Conservation (phyloP, 2,797 vertebrate genomes). For the Oceanodroma leucorhoa region DNA sequence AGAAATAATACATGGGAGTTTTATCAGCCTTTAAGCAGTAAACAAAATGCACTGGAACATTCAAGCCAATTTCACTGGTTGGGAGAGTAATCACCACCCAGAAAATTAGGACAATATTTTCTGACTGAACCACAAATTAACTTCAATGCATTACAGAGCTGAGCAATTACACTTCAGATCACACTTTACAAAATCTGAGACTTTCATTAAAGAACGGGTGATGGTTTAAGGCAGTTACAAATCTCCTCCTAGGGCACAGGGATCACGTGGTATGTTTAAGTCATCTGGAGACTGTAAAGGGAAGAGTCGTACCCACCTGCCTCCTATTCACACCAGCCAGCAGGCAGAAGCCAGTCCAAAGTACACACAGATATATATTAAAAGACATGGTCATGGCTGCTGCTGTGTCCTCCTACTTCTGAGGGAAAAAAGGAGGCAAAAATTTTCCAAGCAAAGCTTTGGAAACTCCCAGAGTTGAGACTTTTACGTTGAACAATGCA, state of each 20-base stretch:
- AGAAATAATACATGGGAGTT: conserved; percentile 16
- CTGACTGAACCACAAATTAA: conserved; percentile 48
- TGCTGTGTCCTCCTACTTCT: conserved; percentile 53
- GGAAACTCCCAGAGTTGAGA: conserved; percentile 62
- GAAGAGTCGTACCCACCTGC: conserved; percentile 36
- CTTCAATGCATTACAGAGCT: conserved; percentile 6
- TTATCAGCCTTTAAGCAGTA: conserved; percentile 35
- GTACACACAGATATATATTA: conserved; percentile 35
- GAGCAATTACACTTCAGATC: conserved; percentile 21
- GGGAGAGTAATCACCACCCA: conserved; percentile 33
- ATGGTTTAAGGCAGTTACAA: conserved; percentile 34
- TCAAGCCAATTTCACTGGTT: conserved; percentile 41
- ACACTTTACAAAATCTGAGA: conserved; percentile 10
- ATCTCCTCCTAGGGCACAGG: conserved; percentile 24
- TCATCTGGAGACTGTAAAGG: conserved; percentile 37
- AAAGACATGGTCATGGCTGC: conserved; percentile 55
- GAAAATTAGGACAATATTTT: conserved; percentile 56
- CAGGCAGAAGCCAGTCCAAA: conserved; percentile 54
- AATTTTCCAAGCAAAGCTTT: conserved; percentile 64
- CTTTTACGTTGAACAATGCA: conserved; percentile 59
- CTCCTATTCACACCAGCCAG: conserved; percentile 55
- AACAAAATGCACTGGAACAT: conserved; percentile 37
- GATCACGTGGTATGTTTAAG: conserved; percentile 36
- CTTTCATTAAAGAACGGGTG: conserved; percentile 26
- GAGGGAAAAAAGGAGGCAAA: conserved; percentile 40